Conservation (phyloP, 2,113 vertebrate species). For the Trematocara stigmaticum region DNA sequence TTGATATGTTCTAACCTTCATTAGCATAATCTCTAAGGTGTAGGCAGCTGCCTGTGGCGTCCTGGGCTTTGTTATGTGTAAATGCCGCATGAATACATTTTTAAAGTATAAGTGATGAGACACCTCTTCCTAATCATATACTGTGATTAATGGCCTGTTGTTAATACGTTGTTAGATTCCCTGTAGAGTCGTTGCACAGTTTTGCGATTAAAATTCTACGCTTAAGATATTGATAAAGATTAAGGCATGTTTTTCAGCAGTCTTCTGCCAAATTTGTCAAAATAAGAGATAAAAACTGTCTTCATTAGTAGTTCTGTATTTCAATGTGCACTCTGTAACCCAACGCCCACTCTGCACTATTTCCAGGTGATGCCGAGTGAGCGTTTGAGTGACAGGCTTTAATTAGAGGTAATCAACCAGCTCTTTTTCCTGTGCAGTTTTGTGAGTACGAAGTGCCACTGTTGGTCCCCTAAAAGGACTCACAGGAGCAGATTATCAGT, state of each 20-base stretch:
- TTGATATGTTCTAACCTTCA: slow-evolving; percentile 53
- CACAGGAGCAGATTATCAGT: not conserved
- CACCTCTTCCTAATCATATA: not conserved
- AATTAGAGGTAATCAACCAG: slow-evolving; percentile 41
- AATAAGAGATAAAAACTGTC: not conserved
- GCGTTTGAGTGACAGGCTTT: slow-evolving; percentile 50
- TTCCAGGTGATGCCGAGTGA: slow-evolving; percentile 49
- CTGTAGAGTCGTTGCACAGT: not conserved
- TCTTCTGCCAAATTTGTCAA: not conserved
- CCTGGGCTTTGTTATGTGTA: slow-evolving; percentile 24
- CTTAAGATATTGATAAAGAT: not conserved
- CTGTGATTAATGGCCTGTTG: not conserved
- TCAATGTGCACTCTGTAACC: not conserved
- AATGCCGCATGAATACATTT: slow-evolving; percentile 49
- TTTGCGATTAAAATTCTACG: not conserved
- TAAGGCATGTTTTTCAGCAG: not conserved
- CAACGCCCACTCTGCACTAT: slow-evolving; percentile 57
- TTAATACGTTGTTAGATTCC: not conserved
- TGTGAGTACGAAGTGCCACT: not conserved
- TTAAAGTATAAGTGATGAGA: slow-evolving; percentile 20
- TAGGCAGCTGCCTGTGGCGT: slow-evolving; percentile 19
- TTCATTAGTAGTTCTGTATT: not conserved
- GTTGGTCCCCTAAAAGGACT: not conserved
- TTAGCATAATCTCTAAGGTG: slow-evolving; percentile 12
- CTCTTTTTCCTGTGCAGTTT: not conserved